Evolutionary conservation across 2,797 vertebrate species (phyloP), one percentile per base, ranked within the genome.

Genomic region (Prionace glauca): DNA sequence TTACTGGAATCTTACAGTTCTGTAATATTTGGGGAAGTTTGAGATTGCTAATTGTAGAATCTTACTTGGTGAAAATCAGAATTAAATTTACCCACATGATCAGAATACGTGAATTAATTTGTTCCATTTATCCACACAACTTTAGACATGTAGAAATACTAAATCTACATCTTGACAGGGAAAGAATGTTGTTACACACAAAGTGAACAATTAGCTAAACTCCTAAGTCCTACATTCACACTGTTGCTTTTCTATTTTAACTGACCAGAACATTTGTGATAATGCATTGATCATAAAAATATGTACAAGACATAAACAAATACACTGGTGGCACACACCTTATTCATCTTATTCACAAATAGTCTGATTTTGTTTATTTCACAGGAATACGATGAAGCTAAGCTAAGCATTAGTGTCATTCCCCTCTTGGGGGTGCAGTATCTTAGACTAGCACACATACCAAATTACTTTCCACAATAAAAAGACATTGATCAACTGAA

Each of bases 1-100:
- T 92, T n/a, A 92, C 32, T 36, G 16, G 90, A 92, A 92, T 69
- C 9, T 92, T 92, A 67, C n/a, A 92, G 69, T 92, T 65, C 88
- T 91, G 88, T 36, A 65, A 36, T 5, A 91, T 67, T 91, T 67
- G 88, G 60, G 88, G 32, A 67, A 65, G 88, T 91, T 92, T 92
- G 62, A 92, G 36, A 67, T 92, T 92, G 32, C n/a, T 67, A 45
- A 22, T 11, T 20, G 2, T 0, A 84, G 24, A 8, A 45, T 24
- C 79, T 45, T 84, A 11, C n/a, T n/a, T 88, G 12, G 18, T 67
- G 88, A 91, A 91, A 32, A 32, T 88, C 50, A 60, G 86, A 65
- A 67, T 32, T 65, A n/a, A 65, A 65, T 36, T 67, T 36, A 69
- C 10, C 65, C 65, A 67, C 32, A 24, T 69, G n/a, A 9, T 11